Evolutionary conservation across 2,113 vertebrate species (phyloP), one percentile per base, ranked within the genome.

Genomic region (Saguinus midas): DNA sequence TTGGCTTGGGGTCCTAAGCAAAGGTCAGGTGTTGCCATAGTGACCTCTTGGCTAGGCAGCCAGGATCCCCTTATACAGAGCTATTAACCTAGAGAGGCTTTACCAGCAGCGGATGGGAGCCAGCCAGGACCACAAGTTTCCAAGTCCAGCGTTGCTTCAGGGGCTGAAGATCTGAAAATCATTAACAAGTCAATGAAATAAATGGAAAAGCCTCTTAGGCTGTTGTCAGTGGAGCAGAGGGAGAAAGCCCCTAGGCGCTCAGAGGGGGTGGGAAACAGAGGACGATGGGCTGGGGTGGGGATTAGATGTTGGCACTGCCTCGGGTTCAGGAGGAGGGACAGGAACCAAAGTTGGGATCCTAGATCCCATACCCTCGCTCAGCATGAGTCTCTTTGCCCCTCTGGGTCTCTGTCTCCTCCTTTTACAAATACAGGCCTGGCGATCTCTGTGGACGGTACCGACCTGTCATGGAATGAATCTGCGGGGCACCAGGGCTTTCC

Each of bases 141-240:
- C 79, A 92, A 93, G 92, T 97, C 90, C 91, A 95, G 76, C 0
- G 7, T 88, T 88, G 92, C 95, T 93, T 84, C 37, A 18, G 79
- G 88, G 95, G 87, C 87, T 78, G 58, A 50, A 57, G 94, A 0
- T 96, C 64, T 68, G 95, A 96, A 92, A 98, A 97, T 97, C 55
- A 96, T 98, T 98, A 97, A 97, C 48, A 0, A 43, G 35, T 61
- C 50, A 32, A 68, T 83, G 55, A n/a, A 86, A 58, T 94, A 90
- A 94, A 87, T 68, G 84, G 64, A 91, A 96, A 94, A 45, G 68
- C 8, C 35, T 95, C 87, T 88, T 80, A 66, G 48, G 90, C 57
- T 73, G 57, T 73, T 83, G 95, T 94, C 73, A 75, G 84, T 76
- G 89, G 96, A 85, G 52, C 43, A 16, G n/a, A 84, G 64, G 78